Evolutionary conservation across 1,140 invertebrate genomes (phyloP).

Genomic region (Zaprionus davidi): DNA sequence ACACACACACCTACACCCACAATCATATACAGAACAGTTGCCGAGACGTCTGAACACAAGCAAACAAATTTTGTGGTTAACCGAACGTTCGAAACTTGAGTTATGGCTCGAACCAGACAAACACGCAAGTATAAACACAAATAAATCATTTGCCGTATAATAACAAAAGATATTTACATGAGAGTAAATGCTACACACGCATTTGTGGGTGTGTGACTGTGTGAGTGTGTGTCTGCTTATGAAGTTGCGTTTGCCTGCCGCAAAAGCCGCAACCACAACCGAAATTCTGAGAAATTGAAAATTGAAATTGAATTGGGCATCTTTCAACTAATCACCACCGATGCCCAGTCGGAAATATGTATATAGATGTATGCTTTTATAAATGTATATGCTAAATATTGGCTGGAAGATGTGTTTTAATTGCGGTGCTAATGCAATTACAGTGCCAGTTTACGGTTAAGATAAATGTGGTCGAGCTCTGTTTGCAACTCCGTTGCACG

Average conservation of each 20-base stretch:
- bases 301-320: slow-evolving; percentile 42
- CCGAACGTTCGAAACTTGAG: slow-evolving; percentile 46
- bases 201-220: slow-evolving; percentile 5
- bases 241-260: slow-evolving; percentile 1
- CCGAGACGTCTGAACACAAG: background rate
- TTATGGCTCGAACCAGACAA: slow-evolving; percentile 21
- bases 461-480: slow-evolving; percentile 10
- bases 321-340: slow-evolving; percentile 27
- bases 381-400: background rate
- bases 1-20: slow-evolving; percentile 2
- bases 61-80: slow-evolving; percentile 49
- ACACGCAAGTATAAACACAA: slow-evolving; percentile 27
- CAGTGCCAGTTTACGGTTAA: slow-evolving; percentile 8
- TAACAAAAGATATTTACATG: slow-evolving; percentile 22
- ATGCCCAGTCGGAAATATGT: background rate
- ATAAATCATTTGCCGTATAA: slow-evolving; percentile 19
- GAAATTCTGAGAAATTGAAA: slow-evolving; percentile 32
- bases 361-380: background rate
- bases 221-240: background rate
- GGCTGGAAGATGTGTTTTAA: slow-evolving; percentile 40
- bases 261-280: slow-evolving; percentile 41
- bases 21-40: slow-evolving; percentile 1
- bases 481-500: background rate
- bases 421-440: slow-evolving; percentile 55
- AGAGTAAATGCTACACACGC: background rate